Percentiles rank a stretch among this genome's conserved stretches.
Conservation (phyloP, 1,140 invertebrate genomes). For the Sitophilus oryzae region DNA sequence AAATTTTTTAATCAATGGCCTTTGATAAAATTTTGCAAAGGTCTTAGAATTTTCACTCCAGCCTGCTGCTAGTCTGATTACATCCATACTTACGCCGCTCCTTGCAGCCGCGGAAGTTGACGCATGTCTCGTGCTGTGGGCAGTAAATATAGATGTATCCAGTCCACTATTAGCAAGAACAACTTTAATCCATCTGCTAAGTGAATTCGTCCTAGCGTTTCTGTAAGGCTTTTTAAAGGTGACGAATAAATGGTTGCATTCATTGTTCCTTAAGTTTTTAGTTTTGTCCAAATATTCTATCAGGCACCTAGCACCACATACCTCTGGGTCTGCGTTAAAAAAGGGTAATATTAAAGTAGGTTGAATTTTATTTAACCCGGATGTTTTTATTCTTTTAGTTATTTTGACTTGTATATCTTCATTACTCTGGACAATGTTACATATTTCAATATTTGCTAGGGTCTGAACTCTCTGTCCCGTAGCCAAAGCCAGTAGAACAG, state of each 20-base stretch:
- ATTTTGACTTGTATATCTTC: conserved; percentile 11
- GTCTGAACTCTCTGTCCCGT: conserved; percentile 27
- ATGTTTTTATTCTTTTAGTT: conserved; percentile 20
- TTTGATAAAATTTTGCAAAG: too few relatives aligned
- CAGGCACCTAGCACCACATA: conserved; percentile 1
- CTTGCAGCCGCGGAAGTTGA: too few relatives aligned
- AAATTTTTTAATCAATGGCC: too few relatives aligned
- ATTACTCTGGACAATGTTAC: not conserved
- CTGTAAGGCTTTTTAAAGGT: conserved; percentile 6
- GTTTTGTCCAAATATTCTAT: conserved; percentile 2
- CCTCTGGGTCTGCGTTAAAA: conserved; percentile 1
- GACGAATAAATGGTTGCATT: conserved; percentile 1
- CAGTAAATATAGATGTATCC: conserved; percentile 20
- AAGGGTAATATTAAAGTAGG: conserved; percentile 15
- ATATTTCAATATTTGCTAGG: conserved; percentile 10
- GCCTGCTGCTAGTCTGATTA: too few relatives aligned
- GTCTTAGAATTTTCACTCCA: too few relatives aligned
- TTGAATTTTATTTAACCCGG: conserved; percentile 6
- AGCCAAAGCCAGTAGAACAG: conserved; percentile 26
- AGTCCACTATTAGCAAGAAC: conserved; percentile 12
- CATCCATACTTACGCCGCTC: too few relatives aligned
- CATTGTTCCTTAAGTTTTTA: not conserved
- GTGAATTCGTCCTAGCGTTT: not conserved
- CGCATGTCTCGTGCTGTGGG: too few relatives aligned
- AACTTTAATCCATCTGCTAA: too few relatives aligned